Conservation (phyloP, 1,140 invertebrate species). For the Gonatopus flavifemur region DNA sequence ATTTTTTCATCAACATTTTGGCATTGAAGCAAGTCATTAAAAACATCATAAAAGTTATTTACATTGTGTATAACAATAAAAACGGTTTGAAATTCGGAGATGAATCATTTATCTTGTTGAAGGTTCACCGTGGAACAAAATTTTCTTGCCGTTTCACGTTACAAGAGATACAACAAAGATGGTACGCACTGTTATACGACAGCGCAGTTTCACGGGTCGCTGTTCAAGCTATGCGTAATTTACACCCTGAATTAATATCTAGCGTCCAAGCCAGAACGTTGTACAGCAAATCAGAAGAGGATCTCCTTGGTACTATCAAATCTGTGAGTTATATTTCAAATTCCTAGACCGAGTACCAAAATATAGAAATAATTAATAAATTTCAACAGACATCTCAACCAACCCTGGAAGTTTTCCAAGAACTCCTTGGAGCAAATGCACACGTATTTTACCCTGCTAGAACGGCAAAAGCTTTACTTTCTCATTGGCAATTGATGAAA, state of each 20-base stretch:
- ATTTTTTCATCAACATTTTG: background rate
- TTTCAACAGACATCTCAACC: constrained; percentile 62
- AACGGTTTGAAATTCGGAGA: background rate
- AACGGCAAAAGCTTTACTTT: constrained; percentile 81
- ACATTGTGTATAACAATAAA: no score
- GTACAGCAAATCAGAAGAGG: constrained; percentile 88
- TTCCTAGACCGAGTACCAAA: no score
- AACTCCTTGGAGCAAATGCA: constrained; percentile 82
- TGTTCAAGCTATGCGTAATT: constrained; percentile 87
- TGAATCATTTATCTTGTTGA: constrained; percentile 41
- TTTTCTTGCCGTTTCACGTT: constrained; percentile 95
- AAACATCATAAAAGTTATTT: background rate
- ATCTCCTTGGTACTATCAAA: constrained; percentile 78
- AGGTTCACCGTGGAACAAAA: constrained; percentile 90
- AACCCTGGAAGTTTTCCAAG: constrained; percentile 79
- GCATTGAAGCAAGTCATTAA: no score
- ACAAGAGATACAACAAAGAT: constrained; percentile 91
- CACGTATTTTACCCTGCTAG: constrained; percentile 84
- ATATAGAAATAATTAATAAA: constrained; percentile 10
- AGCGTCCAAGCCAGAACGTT: constrained; percentile 86
- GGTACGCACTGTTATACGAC: constrained; percentile 95
- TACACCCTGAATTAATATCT: constrained; percentile 87
- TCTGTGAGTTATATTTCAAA: constrained; percentile 75
- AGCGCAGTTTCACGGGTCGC: constrained; percentile 83
- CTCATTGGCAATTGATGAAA: constrained; percentile 92